Percentiles rank a stretch among this genome's conserved stretches.
Evolutionary conservation across 1,140 invertebrate genomes (phyloP).

Genomic region (Drosophila novamexicana): DNA sequence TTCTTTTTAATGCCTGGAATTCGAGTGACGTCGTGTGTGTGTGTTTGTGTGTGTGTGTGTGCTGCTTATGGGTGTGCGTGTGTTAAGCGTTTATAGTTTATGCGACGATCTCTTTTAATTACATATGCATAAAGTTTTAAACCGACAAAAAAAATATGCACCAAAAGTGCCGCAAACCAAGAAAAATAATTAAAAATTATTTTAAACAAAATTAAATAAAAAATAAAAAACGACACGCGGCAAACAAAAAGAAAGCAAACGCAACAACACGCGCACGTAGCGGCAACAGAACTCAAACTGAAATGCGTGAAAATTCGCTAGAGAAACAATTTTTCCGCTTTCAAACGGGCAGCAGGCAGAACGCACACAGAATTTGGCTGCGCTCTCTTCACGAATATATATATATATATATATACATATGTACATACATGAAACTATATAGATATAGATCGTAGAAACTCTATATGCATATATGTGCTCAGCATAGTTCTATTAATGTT

Average conservation of each 20-base stretch:
- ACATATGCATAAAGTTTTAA: slow-evolving; percentile 27
- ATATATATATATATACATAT: slow-evolving; percentile 9
- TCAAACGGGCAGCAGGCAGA: slow-evolving; percentile 2
- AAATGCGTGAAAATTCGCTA: slow-evolving; percentile 73
- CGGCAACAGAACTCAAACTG: slow-evolving; percentile 72
- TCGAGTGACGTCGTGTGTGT: slow-evolving; percentile 5
- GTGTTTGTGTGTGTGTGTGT: neutral
- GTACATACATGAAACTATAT: neutral
- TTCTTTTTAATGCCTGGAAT: slow-evolving; percentile 25
- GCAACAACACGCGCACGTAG: slow-evolving; percentile 44
- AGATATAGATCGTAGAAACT: slow-evolving; percentile 15
- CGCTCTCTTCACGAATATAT: slow-evolving; percentile 23
- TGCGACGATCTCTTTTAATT: slow-evolving; percentile 33
- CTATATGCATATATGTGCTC: slow-evolving; percentile 24
- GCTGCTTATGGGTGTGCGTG: slow-evolving; percentile 18
- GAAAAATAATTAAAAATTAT: slow-evolving; percentile 37
- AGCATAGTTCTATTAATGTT: slow-evolving; percentile 73
- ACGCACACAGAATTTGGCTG: slow-evolving; percentile 8
- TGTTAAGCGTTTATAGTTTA: slow-evolving; percentile 3
- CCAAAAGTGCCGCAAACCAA: neutral
- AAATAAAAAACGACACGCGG: slow-evolving; percentile 16
- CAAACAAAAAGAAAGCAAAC: slow-evolving; percentile 29
- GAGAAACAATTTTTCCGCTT: slow-evolving; percentile 41
- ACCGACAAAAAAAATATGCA: neutral
- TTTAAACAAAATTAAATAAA: slow-evolving; percentile 5